Base-by-base conservation (phyloP, 2,888 invertebrate species). In the Chrysina gloriosa region DNA sequence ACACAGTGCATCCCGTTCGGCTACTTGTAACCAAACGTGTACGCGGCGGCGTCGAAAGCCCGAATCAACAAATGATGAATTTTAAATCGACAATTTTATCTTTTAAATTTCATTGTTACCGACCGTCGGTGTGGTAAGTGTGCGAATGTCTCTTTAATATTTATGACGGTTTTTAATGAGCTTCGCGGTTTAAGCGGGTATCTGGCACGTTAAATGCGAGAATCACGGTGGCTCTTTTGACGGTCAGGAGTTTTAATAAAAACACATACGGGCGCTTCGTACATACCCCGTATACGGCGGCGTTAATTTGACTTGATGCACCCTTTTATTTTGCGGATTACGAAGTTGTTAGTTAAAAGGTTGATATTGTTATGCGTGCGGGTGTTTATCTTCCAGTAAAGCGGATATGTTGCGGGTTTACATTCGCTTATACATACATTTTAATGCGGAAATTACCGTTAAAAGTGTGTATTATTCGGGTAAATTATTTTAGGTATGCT, bases 31-130 rank as follows among this genome's bases (percentile, higher is more conserved):
- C n/a, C n/a, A n/a, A n/a, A n/a, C n/a, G n/a, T n/a, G n/a, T n/a
- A n/a, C n/a, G n/a, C n/a, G n/a, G n/a, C n/a, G n/a, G n/a, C n/a
- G n/a, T n/a, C n/a, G n/a, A n/a, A n/a, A n/a, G n/a, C n/a, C n/a
- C n/a, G 47, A 45, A 58, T 68, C 61, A 65, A 65, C 69, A 61
- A 65, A 65, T 63, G 36, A 69, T 69, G 61, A 69, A 69, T 69
- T 65, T 65, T 63, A 69, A 69, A 69, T 61, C 65, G 39, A 27
- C 61, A 16, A 63, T 61, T 58, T 47, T 19, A 56, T 58, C 61
- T 69, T 65, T 65, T 68, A 65, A 69, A 69, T 69, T 69, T 65
- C 63, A 69, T 69, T 69, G 58, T 36, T 56, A 65, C 50, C 48
- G 14, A 7, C 52, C 34, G 9, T 25, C 9, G n/a, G 31, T n/a